Conservation (phyloP, 2,797 vertebrate genomes). For the Mormyrus proboscirostris region DNA sequence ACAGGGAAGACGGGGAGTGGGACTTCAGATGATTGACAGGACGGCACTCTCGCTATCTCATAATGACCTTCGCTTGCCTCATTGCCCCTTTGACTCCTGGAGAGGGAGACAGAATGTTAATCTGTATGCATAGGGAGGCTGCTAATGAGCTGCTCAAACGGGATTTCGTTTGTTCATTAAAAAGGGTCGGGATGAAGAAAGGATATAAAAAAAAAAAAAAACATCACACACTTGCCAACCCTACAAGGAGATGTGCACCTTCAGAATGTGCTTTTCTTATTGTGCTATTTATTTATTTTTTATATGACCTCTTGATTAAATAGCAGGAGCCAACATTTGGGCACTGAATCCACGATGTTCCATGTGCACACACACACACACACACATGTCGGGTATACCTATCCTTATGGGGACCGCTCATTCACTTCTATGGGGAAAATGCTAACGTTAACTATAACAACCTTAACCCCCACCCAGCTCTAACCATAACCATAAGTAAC, state of each 20-base stretch:
- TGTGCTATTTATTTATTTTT: neutral
- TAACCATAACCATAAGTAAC: no score
- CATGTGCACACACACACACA: neutral
- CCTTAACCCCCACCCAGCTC: no score
- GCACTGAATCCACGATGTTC: neutral
- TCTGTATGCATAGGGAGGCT: slow-evolving; percentile 32
- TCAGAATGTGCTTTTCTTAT: neutral
- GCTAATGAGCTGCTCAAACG: slow-evolving; percentile 38
- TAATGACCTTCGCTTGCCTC: slow-evolving; percentile 34
- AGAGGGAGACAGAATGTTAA: slow-evolving; percentile 28
- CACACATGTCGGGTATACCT: no score
- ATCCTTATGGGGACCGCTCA: no score
- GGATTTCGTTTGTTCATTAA: slow-evolving; percentile 40
- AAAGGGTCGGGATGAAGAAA: slow-evolving; percentile 20
- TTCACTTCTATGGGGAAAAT: no score
- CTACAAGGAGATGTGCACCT: neutral
- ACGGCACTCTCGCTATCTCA: slow-evolving; percentile 16
- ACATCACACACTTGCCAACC: neutral
- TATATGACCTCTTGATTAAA: neutral
- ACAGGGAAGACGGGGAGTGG: neutral
- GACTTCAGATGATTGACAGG: slow-evolving; percentile 2
- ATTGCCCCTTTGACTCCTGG: slow-evolving; percentile 28
- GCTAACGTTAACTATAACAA: no score
- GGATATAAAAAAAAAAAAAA: neutral
- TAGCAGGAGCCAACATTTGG: neutral